These are phyloP conservation scores for Zophobas morio DNA, from an alignment of 1,140 invertebrate species.

Conservation along the genomic window DNA sequence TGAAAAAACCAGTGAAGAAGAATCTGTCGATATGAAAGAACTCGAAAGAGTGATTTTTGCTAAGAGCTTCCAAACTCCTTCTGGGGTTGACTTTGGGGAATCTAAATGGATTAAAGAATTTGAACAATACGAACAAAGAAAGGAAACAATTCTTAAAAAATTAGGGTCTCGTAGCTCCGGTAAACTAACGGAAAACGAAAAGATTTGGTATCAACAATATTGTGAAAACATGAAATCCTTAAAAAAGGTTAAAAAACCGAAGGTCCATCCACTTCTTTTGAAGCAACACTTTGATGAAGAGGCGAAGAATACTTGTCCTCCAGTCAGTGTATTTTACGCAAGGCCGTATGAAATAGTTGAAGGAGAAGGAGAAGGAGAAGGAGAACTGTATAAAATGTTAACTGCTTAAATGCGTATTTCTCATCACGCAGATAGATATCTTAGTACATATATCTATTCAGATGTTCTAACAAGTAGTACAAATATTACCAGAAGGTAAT, in stretches of 20 bases:
- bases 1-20: neutral
- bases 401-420: no score
- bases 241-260: constrained; percentile 27
- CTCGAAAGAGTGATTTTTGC: constrained; percentile 42
- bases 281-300: constrained; percentile 8
- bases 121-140: constrained; percentile 52
- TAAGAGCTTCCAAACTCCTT: constrained; percentile 18
- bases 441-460: no score
- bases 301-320: constrained; percentile 22
- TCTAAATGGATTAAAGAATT: constrained; percentile 60
- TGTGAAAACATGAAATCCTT: constrained; percentile 24
- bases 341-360: neutral
- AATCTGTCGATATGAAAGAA: constrained; percentile 27
- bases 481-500: no score
- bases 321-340: constrained; percentile 2
- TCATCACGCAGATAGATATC: no score
- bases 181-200: constrained; percentile 47
- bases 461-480: no score
- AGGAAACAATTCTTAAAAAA: constrained; percentile 50
- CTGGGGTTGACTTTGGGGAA: constrained; percentile 52
- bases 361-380: neutral
- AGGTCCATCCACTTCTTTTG: constrained; percentile 29
- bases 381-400: no score
- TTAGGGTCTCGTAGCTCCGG: constrained; percentile 5
- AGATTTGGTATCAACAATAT: constrained; percentile 52